phyloP scores from a whole-genome alignment of 2,113 vertebrate species.

The Dermatemys mawii region DNA sequence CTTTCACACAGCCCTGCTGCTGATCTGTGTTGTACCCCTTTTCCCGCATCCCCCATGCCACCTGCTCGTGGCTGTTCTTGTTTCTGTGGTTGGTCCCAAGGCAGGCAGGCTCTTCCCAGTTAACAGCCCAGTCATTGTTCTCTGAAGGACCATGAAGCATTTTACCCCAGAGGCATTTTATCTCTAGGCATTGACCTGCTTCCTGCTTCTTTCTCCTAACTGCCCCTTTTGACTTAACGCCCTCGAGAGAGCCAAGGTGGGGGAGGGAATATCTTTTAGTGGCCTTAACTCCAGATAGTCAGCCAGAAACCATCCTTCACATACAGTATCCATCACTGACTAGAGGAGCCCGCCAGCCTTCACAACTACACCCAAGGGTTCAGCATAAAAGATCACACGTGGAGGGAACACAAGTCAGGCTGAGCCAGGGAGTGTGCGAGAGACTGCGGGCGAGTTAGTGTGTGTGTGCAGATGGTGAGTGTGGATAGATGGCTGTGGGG shows the following conservation, averaged over 20 bases:
- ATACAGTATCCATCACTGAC: neutral
- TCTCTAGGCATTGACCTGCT: neutral
- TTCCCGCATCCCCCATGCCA: no score
- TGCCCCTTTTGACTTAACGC: neutral
- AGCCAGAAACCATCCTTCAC: neutral
- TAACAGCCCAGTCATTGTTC: neutral
- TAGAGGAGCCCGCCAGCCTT: neutral
- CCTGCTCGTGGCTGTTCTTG: no score
- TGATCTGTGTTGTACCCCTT: no score
- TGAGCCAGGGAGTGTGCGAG: neutral
- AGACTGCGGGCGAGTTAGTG: no score
- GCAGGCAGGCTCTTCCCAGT: neutral
- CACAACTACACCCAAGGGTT: neutral
- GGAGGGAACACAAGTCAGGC: neutral
- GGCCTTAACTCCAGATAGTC: neutral
- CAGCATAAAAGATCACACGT: neutral
- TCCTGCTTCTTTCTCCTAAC: neutral
- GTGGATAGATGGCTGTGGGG: accelerated
- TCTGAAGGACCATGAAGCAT: no score
- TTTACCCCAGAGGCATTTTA: no score
- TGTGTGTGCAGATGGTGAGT: no score
- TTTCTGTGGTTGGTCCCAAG: no score
- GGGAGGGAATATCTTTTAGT: neutral
- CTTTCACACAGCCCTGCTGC: no score
- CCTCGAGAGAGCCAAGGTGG: neutral